These are phyloP conservation scores for Liolophura sinensis DNA, from an alignment of 1,140 invertebrate genomes.

Conservation along the genomic window DNA sequence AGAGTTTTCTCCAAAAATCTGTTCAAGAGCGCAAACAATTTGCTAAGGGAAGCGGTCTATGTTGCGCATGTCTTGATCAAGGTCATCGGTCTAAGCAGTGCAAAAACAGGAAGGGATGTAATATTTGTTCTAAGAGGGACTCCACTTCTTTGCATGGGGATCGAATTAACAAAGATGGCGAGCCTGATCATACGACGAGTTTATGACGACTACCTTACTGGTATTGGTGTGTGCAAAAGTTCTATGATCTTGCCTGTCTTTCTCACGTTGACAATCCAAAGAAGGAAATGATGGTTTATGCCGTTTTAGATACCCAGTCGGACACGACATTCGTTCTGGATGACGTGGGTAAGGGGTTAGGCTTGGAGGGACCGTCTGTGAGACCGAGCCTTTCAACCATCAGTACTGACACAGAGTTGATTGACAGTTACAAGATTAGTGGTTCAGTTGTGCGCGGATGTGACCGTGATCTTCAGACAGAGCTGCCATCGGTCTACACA, in stretches of 20 bases:
- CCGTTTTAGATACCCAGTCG: constrained; percentile 23
- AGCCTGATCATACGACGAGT: not conserved
- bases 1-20: too few species aligned
- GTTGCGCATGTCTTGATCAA: not conserved
- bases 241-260: too few species aligned
- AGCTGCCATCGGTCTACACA: constrained; percentile 9
- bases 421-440: constrained; percentile 12
- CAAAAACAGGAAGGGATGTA: not conserved
- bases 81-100: not conserved
- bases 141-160: not conserved
- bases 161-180: not conserved
- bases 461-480: not conserved
- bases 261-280: too few species aligned
- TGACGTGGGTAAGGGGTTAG: constrained; percentile 7
- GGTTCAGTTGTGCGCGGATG: constrained; percentile 14
- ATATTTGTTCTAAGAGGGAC: too few species aligned
- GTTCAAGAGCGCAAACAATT: too few species aligned
- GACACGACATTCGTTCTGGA: constrained; percentile 24
- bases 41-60: too few species aligned
- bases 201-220: constrained; percentile 2
- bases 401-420: constrained; percentile 7
- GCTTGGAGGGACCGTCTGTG: constrained; percentile 5
- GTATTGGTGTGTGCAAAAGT: constrained; percentile 8
- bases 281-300: constrained; percentile 20
- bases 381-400: constrained; percentile 16